A percentile compares a stretch with the other conserved stretches of the same genome.
phyloP scores from a whole-genome alignment of 1,140 invertebrate genomes.

The Drosophila willistoni region DNA sequence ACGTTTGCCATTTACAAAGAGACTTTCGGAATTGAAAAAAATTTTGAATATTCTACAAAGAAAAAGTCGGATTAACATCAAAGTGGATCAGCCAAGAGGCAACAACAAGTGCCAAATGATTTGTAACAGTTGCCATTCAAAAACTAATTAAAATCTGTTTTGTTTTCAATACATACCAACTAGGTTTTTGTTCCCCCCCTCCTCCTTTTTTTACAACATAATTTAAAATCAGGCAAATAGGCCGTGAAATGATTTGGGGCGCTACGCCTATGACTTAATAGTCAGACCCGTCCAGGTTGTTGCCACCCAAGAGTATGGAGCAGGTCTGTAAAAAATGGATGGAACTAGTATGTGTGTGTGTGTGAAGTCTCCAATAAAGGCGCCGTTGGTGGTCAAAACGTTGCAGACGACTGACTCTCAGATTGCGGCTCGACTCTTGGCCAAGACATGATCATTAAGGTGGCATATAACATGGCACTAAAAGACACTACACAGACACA shows the following conservation, averaged over 20 bases:
- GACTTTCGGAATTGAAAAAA: conserved; percentile 48
- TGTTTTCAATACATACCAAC: conserved; percentile 58
- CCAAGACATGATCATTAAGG: conserved; percentile 83
- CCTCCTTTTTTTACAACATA: conserved; percentile 65
- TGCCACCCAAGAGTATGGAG: conserved; percentile 49
- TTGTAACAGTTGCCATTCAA: conserved; percentile 46
- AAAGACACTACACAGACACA: conserved; percentile 75
- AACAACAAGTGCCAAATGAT: conserved; percentile 56
- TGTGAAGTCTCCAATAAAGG: conserved; percentile 79
- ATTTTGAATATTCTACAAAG: conserved; percentile 63
- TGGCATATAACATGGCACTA: conserved; percentile 82
- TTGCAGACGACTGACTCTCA: conserved; percentile 39
- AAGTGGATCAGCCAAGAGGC: conserved; percentile 39
- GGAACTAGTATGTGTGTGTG: conserved; percentile 15
- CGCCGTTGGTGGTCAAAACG: conserved; percentile 82
- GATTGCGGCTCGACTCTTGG: conserved; percentile 52
- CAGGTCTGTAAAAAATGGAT: conserved; percentile 24
- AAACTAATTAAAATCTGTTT: conserved; percentile 73
- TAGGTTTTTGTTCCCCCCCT: conserved; percentile 20
- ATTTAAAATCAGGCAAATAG: conserved; percentile 61
- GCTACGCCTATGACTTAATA: conserved; percentile 81
- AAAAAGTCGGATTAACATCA: conserved; percentile 56
- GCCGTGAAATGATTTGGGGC: conserved; percentile 75
- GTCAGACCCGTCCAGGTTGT: conserved; percentile 52
- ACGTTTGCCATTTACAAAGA: conserved; percentile 19